Conservation (phyloP, 2,113 vertebrate genomes). For the Arenaria interpres region DNA sequence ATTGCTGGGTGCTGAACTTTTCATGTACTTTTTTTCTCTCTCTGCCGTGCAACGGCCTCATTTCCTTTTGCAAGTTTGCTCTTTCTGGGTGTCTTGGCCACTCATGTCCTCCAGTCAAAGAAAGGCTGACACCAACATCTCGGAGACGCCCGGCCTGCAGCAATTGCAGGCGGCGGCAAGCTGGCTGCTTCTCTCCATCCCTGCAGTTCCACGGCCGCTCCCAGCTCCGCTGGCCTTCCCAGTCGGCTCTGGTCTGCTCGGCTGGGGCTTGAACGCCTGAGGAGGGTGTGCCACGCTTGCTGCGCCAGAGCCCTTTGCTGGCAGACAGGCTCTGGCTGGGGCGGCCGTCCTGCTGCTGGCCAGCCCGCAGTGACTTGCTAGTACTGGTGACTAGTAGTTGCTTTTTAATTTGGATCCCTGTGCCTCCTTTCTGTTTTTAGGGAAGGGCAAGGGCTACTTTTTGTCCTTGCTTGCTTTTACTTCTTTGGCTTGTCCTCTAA, state of each 20-base stretch:
- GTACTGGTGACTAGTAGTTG: not conserved
- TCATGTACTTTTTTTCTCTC: not conserved
- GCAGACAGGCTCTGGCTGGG: not conserved
- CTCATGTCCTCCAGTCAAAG: not conserved
- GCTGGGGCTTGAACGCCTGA: not conserved
- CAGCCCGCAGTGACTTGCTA: not conserved
- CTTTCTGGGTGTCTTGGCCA: not conserved
- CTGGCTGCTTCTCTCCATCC: not conserved
- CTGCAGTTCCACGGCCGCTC: rapidly evolving
- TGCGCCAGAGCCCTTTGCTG: not conserved
- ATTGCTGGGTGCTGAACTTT: not conserved
- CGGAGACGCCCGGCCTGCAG: not conserved
- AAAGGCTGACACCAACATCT: not conserved
- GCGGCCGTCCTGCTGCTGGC: not conserved
- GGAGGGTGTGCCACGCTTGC: constrained; percentile 27
- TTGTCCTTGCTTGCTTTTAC: constrained; percentile 43
- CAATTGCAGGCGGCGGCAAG: not conserved
- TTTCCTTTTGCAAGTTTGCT: not conserved
- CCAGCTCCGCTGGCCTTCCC: not conserved
- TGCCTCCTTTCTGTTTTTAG: not conserved
- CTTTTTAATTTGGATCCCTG: constrained; percentile 4
- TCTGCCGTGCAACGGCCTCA: rapidly evolving
- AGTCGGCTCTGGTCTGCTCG: not conserved
- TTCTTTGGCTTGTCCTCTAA: constrained; percentile 44
- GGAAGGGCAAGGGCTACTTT: not conserved